Conservation (phyloP, 2,113 vertebrate species). For the Microcebus murinus region DNA sequence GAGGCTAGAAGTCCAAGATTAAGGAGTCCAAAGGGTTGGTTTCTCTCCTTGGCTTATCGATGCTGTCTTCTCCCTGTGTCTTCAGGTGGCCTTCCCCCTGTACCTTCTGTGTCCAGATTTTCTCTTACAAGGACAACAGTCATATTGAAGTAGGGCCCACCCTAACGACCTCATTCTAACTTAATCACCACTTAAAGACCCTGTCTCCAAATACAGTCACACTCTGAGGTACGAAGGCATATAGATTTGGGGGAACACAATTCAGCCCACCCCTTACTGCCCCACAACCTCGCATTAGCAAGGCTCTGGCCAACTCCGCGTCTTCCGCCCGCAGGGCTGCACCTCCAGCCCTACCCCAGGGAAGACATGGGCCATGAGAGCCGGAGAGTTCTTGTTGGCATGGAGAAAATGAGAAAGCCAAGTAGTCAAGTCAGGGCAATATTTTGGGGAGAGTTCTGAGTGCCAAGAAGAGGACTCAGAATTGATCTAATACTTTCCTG, state of each 20-base stretch:
- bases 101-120: background rate
- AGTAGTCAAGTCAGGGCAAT: background rate
- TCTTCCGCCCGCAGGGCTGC: background rate
- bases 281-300: background rate
- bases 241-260: background rate
- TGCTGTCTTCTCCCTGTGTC: background rate
- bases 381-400: background rate
- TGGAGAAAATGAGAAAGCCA: background rate
- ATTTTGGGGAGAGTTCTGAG: background rate
- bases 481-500: background rate
- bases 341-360: background rate
- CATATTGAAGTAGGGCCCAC: background rate
- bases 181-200: background rate
- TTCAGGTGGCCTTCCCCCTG: background rate
- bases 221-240: background rate
- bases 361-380: background rate
- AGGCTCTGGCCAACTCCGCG: background rate
- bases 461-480: background rate
- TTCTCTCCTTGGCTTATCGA: background rate
- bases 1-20: background rate
- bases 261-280: background rate
- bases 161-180: background rate
- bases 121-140: background rate
- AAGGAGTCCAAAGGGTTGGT: background rate
- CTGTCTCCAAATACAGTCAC: background rate